These are phyloP conservation scores for Synanthedon tipuliformis DNA, from an alignment of 2,888 invertebrate genomes.

Conservation along the genomic window DNA sequence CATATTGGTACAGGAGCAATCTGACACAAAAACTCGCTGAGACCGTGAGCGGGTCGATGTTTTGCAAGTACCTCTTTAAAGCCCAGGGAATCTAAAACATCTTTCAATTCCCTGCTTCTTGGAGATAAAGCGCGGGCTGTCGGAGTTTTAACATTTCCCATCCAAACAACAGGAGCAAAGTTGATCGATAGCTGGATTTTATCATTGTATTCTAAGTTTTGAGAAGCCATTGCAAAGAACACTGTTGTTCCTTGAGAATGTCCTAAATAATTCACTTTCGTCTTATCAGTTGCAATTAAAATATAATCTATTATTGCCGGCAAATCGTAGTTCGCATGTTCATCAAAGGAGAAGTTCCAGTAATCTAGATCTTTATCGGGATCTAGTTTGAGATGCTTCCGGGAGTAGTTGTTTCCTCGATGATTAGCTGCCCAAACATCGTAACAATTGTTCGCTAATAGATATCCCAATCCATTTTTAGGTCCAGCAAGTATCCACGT, in stretches of 20 bases:
- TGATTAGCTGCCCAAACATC: constrained; percentile 7
- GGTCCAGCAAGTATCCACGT: constrained; percentile 1
- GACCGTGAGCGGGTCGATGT: constrained; percentile 46
- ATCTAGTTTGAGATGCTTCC: constrained; percentile 43
- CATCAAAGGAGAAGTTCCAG: constrained; percentile 77
- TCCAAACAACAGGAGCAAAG: constrained; percentile 72
- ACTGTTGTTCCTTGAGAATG: constrained; percentile 77
- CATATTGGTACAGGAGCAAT: constrained; percentile 62
- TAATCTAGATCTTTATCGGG: constrained; percentile 31
- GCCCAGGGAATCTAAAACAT: constrained; percentile 48
- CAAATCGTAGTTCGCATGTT: constrained; percentile 76
- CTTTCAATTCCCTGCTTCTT: constrained; percentile 18
- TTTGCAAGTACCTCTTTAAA: constrained; percentile 74
- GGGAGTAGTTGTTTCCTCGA: constrained; percentile 34
- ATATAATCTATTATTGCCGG: constrained; percentile 50
- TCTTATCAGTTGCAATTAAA: not conserved
- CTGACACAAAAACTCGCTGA: constrained; percentile 40
- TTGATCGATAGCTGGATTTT: constrained; percentile 68
- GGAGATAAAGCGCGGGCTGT: constrained; percentile 21
- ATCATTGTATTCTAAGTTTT: constrained; percentile 65
- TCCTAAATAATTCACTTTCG: constrained; percentile 74
- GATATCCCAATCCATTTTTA: constrained; percentile 1
- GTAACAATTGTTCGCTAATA: constrained; percentile 3
- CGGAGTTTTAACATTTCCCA: constrained; percentile 53
- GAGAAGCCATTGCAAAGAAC: constrained; percentile 70